Percentiles rank a stretch among this genome's conserved stretches.
These are phyloP conservation scores for Automeris io DNA, from an alignment of 2,888 invertebrate genomes.

Conservation along the genomic window DNA sequence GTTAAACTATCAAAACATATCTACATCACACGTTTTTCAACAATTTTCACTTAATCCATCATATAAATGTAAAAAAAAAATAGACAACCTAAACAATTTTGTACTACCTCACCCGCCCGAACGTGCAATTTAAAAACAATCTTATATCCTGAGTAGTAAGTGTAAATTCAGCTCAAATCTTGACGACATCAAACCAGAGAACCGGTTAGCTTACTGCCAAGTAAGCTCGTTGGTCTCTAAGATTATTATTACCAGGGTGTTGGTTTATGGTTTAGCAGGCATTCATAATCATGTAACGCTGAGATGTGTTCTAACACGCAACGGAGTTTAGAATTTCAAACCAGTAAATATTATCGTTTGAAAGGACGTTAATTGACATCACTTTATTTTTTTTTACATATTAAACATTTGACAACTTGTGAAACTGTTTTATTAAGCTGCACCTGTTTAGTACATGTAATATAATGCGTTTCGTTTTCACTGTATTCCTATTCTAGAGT, in stretches of 20 bases:
- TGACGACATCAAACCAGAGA: conserved; percentile 11
- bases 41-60: conserved; percentile 7
- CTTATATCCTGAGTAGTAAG: conserved; percentile 13
- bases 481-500: no score
- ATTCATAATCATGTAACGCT: background rate
- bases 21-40: conserved; percentile 1
- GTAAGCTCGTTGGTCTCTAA: conserved; percentile 55
- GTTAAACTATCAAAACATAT: background rate
- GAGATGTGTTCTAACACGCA: background rate
- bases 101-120: conserved; percentile 10
- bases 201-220: conserved; percentile 59
- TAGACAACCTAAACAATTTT: conserved; percentile 25
- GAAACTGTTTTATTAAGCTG: no score
- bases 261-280: conserved; percentile 32
- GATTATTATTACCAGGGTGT: conserved; percentile 53
- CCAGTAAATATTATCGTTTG: no score
- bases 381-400: no score
- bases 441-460: no score
- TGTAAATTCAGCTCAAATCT: conserved; percentile 15
- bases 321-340: no score
- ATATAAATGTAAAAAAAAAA: conserved; percentile 18
- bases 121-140: background rate
- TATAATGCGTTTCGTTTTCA: no score
- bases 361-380: no score
- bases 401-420: no score